Base-by-base conservation (phyloP, 2,888 invertebrate species). In the Lagria hirta region DNA sequence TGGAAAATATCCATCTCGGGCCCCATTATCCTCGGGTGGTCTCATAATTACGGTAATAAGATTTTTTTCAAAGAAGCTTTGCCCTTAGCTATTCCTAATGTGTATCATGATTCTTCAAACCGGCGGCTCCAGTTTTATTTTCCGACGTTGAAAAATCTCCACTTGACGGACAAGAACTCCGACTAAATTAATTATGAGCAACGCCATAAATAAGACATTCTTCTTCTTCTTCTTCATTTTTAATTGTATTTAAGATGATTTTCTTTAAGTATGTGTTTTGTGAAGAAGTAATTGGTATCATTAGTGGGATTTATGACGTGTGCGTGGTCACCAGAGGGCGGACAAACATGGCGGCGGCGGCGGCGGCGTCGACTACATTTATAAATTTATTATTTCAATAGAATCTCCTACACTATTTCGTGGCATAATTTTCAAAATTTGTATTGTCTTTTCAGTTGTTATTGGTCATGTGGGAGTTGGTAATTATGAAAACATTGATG, bases 261-360 rank as follows among this genome's bases (percentile, higher is more conserved):
- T 38, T 14, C 38, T 30, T 38, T 32, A 41, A 26, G 41, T 33
- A 33, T 33, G 17, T 26, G 32, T 24, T 41, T 33, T 33, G 32
- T 32, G 29, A 20, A 27, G 41, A 21, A 26, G 33, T 41, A 41
- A 41, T 41, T 41, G 41, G 28, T 26, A 33, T 41, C 41, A 41
- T 41, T 41, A 41, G 41, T 33, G 32, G n/a, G 33, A 40, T 41
- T 41, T 33, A 41, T 33, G 41, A 41, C 32, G 41, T 33, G 41
- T 26, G 41, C 38, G 33, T 32, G 24, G 32, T 26, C 13, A 26
- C 23, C 24, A 33, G 26, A 41, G 41, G 41, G 41, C 41, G 41
- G 10, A 17, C 32, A 32, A 6, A 5, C 14, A 15, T 6, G 41
- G 32, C 41, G 41, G 41, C 33, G n/a, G n/a, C n/a, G n/a, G n/a